phyloP scores from a whole-genome alignment of 2,113 vertebrate genomes.

The Porphyrio hochstetteri region DNA sequence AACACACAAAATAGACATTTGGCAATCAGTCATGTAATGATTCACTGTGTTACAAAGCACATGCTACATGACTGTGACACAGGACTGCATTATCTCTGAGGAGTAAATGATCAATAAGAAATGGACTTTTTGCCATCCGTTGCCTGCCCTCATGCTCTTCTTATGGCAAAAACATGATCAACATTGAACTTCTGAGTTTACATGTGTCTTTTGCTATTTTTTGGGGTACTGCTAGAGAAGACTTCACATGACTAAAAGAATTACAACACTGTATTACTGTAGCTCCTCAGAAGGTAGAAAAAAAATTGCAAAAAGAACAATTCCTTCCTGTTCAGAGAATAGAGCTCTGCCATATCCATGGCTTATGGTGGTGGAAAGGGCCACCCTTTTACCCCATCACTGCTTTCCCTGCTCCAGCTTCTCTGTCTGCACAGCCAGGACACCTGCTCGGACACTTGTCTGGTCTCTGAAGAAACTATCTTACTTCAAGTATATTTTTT shows the following conservation, averaged over 20 bases:
- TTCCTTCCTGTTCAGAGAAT: neutral
- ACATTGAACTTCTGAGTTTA: neutral
- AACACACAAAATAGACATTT: neutral
- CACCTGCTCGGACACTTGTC: accelerated
- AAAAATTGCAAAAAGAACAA: neutral
- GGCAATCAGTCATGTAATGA: neutral
- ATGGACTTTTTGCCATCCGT: neutral
- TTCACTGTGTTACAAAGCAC: neutral
- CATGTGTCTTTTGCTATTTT: neutral
- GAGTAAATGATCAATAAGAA: neutral
- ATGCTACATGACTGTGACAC: neutral
- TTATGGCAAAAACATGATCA: neutral
- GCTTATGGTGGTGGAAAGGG: neutral
- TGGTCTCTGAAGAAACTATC: neutral
- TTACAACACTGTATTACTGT: neutral
- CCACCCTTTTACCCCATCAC: too few relatives aligned
- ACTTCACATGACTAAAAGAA: neutral
- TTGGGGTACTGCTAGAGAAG: neutral
- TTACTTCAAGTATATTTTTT: neutral
- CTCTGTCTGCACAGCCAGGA: neutral
- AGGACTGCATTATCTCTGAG: neutral
- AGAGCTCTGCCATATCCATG: neutral
- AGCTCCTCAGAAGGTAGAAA: neutral
- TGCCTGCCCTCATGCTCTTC: neutral
- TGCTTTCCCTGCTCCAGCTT: neutral